These are phyloP conservation scores for Miltochrista miniata DNA, from an alignment of 2,888 invertebrate genomes.

Conservation along the genomic window DNA sequence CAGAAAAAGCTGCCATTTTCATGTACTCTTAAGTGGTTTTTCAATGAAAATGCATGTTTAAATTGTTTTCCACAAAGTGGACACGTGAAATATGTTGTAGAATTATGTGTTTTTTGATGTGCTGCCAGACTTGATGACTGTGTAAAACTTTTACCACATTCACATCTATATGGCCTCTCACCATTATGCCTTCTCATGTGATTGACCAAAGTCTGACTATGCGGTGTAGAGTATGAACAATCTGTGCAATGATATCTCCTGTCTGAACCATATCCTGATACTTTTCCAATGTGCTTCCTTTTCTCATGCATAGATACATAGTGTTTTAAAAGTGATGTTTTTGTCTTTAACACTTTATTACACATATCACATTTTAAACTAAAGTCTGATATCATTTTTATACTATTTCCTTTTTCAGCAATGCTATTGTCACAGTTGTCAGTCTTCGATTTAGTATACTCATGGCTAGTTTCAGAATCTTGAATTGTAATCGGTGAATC, in stretches of 20 bases:
- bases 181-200: conserved; percentile 76
- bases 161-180: conserved; percentile 70
- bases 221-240: conserved; percentile 70
- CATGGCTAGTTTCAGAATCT: conserved; percentile 17
- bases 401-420: conserved; percentile 1
- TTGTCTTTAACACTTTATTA: conserved; percentile 60
- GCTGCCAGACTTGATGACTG: conserved; percentile 71
- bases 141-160: conserved; percentile 74
- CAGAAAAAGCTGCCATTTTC: conserved; percentile 61
- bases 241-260: conserved; percentile 70
- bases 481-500: conserved; percentile 14
- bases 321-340: conserved; percentile 61
- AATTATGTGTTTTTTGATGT: conserved; percentile 71
- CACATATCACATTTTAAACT: conserved; percentile 54
- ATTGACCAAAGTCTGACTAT: conserved; percentile 75
- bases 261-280: conserved; percentile 65
- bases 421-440: conserved; percentile 2
- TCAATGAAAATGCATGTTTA: conserved; percentile 72
- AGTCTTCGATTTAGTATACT: conserved; percentile 11
- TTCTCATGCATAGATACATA: conserved; percentile 67
- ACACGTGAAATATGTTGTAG: conserved; percentile 65
- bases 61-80: conserved; percentile 76
- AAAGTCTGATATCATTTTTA: neutral
- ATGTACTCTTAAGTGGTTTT: conserved; percentile 71
- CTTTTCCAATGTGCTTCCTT: conserved; percentile 60